Evolutionary conservation across 1,140 invertebrate species (phyloP).

Genomic region (Cyphomyrmex costatus): DNA sequence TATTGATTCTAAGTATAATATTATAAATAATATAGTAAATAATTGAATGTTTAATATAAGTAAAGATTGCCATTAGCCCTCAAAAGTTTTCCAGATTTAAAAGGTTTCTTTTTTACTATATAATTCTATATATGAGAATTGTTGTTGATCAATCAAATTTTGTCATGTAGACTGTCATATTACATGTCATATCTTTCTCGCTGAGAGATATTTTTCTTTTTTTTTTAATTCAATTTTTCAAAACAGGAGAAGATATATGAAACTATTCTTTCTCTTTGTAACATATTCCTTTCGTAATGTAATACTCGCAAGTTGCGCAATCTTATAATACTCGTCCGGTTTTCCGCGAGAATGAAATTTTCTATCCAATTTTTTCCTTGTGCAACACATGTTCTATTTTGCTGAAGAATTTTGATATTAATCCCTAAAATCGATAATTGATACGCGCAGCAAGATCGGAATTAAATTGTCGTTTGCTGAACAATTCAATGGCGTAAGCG

Average conservation of each 20-base stretch:
- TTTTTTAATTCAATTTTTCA: conserved; percentile 7
- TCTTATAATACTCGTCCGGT: neutral
- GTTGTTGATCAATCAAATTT: neutral
- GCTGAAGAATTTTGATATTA: neutral
- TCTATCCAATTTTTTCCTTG: neutral
- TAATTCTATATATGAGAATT: neutral
- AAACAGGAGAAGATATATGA: neutral
- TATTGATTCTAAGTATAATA: no score
- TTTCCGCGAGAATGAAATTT: neutral
- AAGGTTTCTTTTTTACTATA: neutral
- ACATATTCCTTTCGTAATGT: neutral
- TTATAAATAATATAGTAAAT: no score
- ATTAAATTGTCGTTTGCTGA: neutral
- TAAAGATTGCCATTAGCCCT: neutral
- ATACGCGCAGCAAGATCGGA: neutral
- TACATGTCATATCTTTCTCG: neutral
- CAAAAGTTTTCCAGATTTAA: neutral
- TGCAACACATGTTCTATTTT: neutral
- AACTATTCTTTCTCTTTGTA: neutral
- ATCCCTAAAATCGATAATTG: conserved; percentile 1
- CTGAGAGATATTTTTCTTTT: neutral
- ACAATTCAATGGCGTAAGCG: neutral
- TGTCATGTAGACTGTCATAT: neutral
- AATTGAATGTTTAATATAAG: no score
- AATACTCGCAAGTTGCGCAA: neutral